Base-by-base conservation (phyloP, 2,113 vertebrate species). In the Glareola pratincola region DNA sequence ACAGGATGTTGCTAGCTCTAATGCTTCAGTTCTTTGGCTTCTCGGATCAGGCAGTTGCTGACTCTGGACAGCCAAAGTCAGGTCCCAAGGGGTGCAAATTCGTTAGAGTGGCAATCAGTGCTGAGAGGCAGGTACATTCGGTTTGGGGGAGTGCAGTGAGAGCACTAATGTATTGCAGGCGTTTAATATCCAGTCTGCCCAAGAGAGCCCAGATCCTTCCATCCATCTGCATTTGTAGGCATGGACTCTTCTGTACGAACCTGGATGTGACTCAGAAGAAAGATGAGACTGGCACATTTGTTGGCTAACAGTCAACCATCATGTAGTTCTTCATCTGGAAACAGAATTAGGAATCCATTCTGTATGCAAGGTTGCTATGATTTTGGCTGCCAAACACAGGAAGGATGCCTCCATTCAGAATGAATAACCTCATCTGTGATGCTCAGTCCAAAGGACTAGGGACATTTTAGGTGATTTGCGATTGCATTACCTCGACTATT, bases 381-480 rank as follows among this genome's bases (percentile, higher is more conserved):
- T 63, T 94, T 93, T 94, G 91, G 29, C 76, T 93, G 83, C 24
- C 85, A 92, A 78, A 53, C n/a, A 45, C 27, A 74, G 56, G 59
- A 93, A 94, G 30, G n/a, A 77, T 80, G 24, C n/a, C 47, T 93
- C 26, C 51, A 53, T 81, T 90, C 30, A 47, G 39, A 77, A 84
- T 74, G 29, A 94, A 84, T 84, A 37, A 90, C 92, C 24, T 94
- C 74, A 85, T 60, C 71, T 90, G 45, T 60, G 26, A 29, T 45
- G 26, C 17, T 85, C 60, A 60, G 56, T 63, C 47, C 50, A 69
- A 88, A 93, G 59, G 45, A 88, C 5, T 2, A 92, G 37, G 78
- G 45, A 50, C 22, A 56, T 63, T 83, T 82, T 47, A 89, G 72
- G 43, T 84, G 34, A 79, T 94, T 82, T 91, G 37, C 0, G 0